Base-by-base conservation (phyloP, 2,797 vertebrate genomes). In the Acanthiza pusilla region DNA sequence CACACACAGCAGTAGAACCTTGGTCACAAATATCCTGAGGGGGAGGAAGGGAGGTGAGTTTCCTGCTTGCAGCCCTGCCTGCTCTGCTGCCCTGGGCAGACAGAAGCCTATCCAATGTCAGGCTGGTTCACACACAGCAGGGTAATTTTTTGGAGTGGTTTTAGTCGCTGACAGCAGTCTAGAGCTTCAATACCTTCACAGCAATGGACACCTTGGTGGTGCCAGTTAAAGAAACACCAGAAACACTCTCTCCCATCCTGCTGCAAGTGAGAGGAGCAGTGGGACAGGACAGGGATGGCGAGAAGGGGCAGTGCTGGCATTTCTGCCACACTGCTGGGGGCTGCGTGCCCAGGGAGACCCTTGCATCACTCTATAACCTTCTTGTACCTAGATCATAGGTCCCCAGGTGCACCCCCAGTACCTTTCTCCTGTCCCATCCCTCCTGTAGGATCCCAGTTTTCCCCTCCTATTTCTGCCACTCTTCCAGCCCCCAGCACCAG, bases 291-390 rank as follows among this genome's bases (percentile, higher is more conserved):
- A 63, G 11, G 6, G 27, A 40, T 27, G 10, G 5, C 3, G 5
- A 71, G 25, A 63, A 73, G 5, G 7, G 36, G 23, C 88, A 88
- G n/a, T 12, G 23, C 8, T 19, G 19, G 4, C 0, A 1, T 70
- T 76, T 80, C n/a, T 62, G 29, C 55, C 40, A 20, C 26, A 45
- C 22, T 8, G 5, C 15, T 14, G 21, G 23, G 4, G 3, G 51
- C 27, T 65, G 34, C 1, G 0, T 54, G 38, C 42, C 14, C 7
- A 2, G 11, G 13, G 21, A 18, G 7, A 11, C 23, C 17, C 32
- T 78, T 65, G 16, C 47, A 47, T 72, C 5, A 0, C 42, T 72
- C 62, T 78, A 4, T 20, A n/a, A 15, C 5, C 11, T 42, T 13
- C 22, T 61, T 50, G 13, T 30, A 72, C n/a, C 58, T 34, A 27